These are phyloP conservation scores for Phrynocephalus vlangalii DNA, from an alignment of 2,797 vertebrate genomes.

Conservation along the genomic window DNA sequence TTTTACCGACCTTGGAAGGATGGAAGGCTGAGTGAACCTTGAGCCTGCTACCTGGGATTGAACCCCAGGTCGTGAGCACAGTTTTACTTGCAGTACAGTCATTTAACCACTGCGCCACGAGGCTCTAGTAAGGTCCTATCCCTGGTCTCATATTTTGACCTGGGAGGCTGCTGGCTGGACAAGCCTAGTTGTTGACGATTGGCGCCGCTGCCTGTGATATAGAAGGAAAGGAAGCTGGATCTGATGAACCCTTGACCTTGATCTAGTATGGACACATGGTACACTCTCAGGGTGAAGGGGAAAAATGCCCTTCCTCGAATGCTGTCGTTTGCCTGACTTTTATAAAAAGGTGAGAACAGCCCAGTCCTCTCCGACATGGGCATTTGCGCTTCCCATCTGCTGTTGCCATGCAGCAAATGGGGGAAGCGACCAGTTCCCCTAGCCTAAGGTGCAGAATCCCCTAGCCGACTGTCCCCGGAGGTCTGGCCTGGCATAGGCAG, in stretches of 20 bases:
- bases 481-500: conserved; percentile 2
- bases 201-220: not conserved
- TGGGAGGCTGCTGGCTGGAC: no score
- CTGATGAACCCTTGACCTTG: not conserved
- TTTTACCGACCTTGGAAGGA: no score
- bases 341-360: not conserved
- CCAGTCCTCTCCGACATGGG: no score
- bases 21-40: no score
- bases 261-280: no score
- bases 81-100: no score
- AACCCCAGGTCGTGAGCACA: no score
- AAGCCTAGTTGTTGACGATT: not conserved
- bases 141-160: no score
- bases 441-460: not conserved
- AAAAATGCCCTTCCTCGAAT: no score
- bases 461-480: not conserved
- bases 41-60: no score
- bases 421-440: not conserved
- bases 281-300: not conserved
- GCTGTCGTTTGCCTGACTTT: not conserved
- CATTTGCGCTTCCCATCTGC: not conserved
- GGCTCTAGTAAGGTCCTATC: no score
- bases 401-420: not conserved
- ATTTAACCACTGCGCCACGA: no score
- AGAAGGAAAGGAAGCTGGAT: not conserved